Evolutionary conservation across 1,140 invertebrate species (phyloP).

Genomic region (Atta cephalotes): DNA sequence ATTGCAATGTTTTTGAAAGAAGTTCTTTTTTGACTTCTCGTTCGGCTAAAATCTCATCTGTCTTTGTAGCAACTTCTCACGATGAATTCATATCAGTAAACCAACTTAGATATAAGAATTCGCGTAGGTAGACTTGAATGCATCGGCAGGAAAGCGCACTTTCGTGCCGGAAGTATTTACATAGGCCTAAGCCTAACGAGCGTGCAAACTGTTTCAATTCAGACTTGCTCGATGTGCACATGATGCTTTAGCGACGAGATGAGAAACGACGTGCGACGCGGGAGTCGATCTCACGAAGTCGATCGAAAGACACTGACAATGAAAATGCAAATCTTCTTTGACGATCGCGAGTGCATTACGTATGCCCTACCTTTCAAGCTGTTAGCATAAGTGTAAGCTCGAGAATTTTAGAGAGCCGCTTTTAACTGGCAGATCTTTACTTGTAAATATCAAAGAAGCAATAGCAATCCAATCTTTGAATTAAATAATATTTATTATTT

Average conservation of each 20-base stretch:
- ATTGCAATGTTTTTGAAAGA: background rate
- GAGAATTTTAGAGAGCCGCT: slow-evolving; percentile 25
- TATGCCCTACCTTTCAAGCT: background rate
- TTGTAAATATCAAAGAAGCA: too few species aligned
- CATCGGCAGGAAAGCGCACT: slow-evolving; percentile 43
- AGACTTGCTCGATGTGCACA: background rate
- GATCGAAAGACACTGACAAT: slow-evolving; percentile 27
- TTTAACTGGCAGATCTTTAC: background rate
- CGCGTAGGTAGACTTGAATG: slow-evolving; percentile 32
- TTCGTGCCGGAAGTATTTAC: slow-evolving; percentile 74
- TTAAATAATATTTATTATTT: too few species aligned
- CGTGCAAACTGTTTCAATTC: slow-evolving; percentile 61
- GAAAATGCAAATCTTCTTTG: slow-evolving; percentile 35
- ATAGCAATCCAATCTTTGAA: too few species aligned
- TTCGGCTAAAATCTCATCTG: slow-evolving; percentile 3
- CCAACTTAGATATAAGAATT: slow-evolving; percentile 27
- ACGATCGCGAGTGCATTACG: slow-evolving; percentile 16
- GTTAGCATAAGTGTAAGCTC: slow-evolving; percentile 11
- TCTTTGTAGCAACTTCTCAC: slow-evolving; percentile 39
- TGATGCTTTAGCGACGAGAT: background rate
- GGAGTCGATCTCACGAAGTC: background rate
- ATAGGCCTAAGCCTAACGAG: slow-evolving; percentile 66
- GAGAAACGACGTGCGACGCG: slow-evolving; percentile 6
- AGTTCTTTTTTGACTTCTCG: background rate
- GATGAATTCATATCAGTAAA: slow-evolving; percentile 7